Evolutionary conservation across 2,113 vertebrate species (phyloP), one percentile per base, ranked within the genome.

Genomic region (Daphoenositta chrysoptera): DNA sequence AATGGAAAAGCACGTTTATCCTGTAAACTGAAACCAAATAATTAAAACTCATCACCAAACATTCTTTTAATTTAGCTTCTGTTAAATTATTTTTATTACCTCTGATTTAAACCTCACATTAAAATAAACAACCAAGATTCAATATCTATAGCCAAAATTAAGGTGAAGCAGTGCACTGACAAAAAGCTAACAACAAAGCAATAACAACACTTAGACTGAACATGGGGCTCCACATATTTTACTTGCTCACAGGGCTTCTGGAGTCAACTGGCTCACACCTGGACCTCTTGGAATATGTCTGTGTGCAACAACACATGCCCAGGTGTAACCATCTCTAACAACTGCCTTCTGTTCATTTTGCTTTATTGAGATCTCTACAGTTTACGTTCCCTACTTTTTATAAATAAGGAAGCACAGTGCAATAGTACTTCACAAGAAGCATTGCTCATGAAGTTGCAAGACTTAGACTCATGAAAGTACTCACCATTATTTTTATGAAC

Each of bases 251-350:
- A 1, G 2, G 11, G 24, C 15, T 76, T 68, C 50, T 54, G 39
- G 39, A 68, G 13, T 14, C 30, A 64, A 70, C 37, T 44, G n/a
- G 37, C n/a, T 91, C 48, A 40, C 30, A 50, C 30, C 35, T 53
- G 31, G 33, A 77, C 16, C 27, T 64, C 50, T 15, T 17, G 13
- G 20, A 75, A 31, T 18, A 48, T 12, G 9, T 26, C 21, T 0
- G 0, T 13, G 9, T 26, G 51, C 65, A 78, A 24, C 16, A 33
- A 42, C 15, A 54, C 31, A 10, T 8, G 10, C 15, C 44, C 2
- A 81, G 50, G 21, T 2, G 10, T 8, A 73, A 37, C 14, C 11
- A 69, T 15, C 39, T 45, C 31, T 31, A 66, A 82, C 42, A 45
- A 4, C 4, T 60, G n/a, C 28, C 44, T 63, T 75, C 72, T 72